Evolutionary conservation across 2,888 invertebrate species (phyloP), one percentile per base, ranked within the genome.

Genomic region (Orchesella flavescens): DNA sequence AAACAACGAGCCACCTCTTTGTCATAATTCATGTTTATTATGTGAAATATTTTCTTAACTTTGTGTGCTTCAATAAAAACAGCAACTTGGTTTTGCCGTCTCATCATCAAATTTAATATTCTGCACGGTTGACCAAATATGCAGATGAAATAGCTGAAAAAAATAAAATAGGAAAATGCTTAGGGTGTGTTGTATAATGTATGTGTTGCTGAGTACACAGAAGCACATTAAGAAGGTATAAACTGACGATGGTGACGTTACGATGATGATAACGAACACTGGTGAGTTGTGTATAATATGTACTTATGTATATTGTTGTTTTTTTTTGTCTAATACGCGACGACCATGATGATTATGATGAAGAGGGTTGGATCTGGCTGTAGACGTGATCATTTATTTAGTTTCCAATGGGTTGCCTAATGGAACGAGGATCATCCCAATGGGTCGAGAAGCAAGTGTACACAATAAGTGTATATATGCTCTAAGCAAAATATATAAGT

Each of bases 321-420:
- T n/a, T 49, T 49, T 49, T 49, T n/a, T 49, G 49, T 49, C 15
- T 15, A n/a, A n/a, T 15, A n/a, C 49, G n/a, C 49, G 49, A 49
- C 49, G 49, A 49, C 49, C 15, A 49, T 49, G n/a, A 23, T 55
- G 53, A 34, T 53, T 72, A 63, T 49, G 76, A 76, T 76, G 76
- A 76, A 66, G 76, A 66, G 57, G 83, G 72, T 72, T 72, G 71
- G 83, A 77, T 66, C 49, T 69, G 63, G 17, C 49, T 83, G 72
- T 83, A 74, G 84, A 86, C 86, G 80, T 75, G 80, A 84, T 81
- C 86, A 86, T 86, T 86, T 86, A 86, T 86, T 83, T 81, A 46
- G 49, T 55, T 68, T 44, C 77, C 76, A 75, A 75, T 84, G 17
- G 57, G 73, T 53, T 65, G 24, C 68, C 82, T 85, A 85, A 34